Conservation (phyloP, 2,888 invertebrate genomes). For the Eupeodes luniger region DNA sequence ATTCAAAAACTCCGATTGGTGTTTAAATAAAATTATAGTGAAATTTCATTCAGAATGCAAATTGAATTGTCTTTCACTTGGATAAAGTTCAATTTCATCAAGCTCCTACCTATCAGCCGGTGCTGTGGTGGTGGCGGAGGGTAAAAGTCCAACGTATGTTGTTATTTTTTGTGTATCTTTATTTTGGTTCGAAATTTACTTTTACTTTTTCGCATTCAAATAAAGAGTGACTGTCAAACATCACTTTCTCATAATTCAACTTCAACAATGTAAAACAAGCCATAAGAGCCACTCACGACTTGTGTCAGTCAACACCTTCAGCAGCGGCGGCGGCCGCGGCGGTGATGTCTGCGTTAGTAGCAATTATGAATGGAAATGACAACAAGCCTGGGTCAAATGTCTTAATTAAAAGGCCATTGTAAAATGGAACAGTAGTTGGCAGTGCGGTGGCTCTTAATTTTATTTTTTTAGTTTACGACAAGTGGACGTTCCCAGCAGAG, state of each 20-base stretch:
- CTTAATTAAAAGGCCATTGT: conserved; percentile 65
- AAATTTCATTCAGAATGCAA: conserved; percentile 8
- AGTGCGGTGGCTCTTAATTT: conserved; percentile 29
- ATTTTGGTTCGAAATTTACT: conserved; percentile 48
- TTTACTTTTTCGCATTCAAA: conserved; percentile 66
- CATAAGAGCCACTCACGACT: conserved; percentile 49
- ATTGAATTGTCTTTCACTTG: conserved; percentile 52
- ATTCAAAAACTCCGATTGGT: background rate
- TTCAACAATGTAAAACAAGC: conserved; percentile 37
- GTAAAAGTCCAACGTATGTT: background rate
- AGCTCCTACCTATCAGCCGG: conserved; percentile 7
- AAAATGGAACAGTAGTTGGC: conserved; percentile 33
- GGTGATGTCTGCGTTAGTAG: conserved; percentile 27
- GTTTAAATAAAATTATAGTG: background rate
- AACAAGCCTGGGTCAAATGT: conserved; percentile 65
- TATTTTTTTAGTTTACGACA: background rate
- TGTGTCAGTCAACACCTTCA: conserved; percentile 42
- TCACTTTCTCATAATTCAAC: conserved; percentile 65
- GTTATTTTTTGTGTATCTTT: conserved; percentile 11
- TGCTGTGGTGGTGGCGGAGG: background rate
- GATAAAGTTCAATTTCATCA: conserved; percentile 36
- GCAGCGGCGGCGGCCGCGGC: background rate
- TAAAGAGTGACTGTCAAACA: conserved; percentile 44
- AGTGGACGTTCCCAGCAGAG: conserved; percentile 12
- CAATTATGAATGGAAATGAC: conserved; percentile 50